Evolutionary conservation across 2,113 vertebrate genomes (phyloP).

Genomic region (Glaucomys volans): DNA sequence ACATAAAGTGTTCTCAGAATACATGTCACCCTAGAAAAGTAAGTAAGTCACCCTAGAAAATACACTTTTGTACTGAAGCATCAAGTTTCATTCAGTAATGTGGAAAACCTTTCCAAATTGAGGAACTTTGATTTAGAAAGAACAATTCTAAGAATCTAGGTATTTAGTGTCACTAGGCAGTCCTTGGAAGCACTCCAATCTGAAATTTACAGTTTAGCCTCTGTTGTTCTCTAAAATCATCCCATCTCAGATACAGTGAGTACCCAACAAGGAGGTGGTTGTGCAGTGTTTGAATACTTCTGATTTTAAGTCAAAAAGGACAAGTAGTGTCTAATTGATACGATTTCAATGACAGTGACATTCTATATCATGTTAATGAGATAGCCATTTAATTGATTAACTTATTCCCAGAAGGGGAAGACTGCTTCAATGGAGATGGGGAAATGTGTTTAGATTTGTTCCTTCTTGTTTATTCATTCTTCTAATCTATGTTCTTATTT

Average conservation of each 20-base stretch:
- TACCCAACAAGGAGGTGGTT: neutral
- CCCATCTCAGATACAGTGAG: neutral
- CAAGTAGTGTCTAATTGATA: neutral
- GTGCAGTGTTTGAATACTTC: neutral
- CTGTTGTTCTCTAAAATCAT: neutral
- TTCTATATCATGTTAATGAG: neutral
- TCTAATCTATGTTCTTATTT: neutral
- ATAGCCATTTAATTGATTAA: neutral
- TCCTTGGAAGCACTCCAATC: neutral
- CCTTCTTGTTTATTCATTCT: neutral
- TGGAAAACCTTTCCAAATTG: neutral
- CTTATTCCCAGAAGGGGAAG: neutral
- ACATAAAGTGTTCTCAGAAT: neutral
- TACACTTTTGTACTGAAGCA: neutral
- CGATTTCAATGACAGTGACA: neutral
- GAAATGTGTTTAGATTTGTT: neutral
- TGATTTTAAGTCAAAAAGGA: neutral
- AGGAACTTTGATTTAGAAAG: neutral
- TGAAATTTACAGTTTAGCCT: neutral
- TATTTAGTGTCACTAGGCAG: neutral
- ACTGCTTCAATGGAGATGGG: neutral
- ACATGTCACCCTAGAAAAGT: too few species aligned
- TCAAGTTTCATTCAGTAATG: neutral
- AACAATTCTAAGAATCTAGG: neutral
- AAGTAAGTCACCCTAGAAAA: neutral